Evolutionary conservation across 2,113 vertebrate genomes (phyloP), one percentile per base, ranked within the genome.

Genomic region (Ascaphus truei): DNA sequence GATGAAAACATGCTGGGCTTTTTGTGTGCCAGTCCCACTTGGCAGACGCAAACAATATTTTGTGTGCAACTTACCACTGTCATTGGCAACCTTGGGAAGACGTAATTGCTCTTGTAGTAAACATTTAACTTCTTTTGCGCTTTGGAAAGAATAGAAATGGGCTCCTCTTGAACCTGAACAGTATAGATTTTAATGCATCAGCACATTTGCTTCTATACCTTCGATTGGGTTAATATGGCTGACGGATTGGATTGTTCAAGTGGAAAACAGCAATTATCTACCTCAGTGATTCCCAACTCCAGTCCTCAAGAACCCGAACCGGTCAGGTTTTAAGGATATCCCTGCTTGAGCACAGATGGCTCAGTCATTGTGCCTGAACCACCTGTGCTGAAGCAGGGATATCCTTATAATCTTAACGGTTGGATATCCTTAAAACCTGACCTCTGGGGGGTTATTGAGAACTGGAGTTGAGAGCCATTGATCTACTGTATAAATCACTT

Each of bases 231-330:
- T 59, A 53, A 48, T 68, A 34, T 6, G 20, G 50, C 23, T 39
- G 43, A 30, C 50, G 31, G 22, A 36, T 58, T 57, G 45, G 47
- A 47, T 68, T 59, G 43, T 58, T 13, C 12, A 51, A 37, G 59
- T n/a, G 16, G 53, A 59, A 59, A 23, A 59, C 43, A 22, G 41
- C 43, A 59, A 59, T 68, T 68, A 68, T 68, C 55, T 50, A n/a
- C n/a, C n/a, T n/a, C n/a, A n/a, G n/a, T n/a, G n/a, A n/a, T n/a
- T n/a, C n/a, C n/a, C n/a, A n/a, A n/a, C n/a, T n/a, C n/a, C n/a
- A n/a, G n/a, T n/a, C n/a, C n/a, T n/a, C n/a, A n/a, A n/a, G n/a
- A n/a, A n/a, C n/a, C n/a, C n/a, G n/a, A n/a, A n/a, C n/a, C n/a
- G n/a, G n/a, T n/a, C n/a, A n/a, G n/a, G n/a, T n/a, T n/a, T n/a